Evolutionary conservation across 2,113 vertebrate species (phyloP).

Genomic region (Ploceus nigricollis): DNA sequence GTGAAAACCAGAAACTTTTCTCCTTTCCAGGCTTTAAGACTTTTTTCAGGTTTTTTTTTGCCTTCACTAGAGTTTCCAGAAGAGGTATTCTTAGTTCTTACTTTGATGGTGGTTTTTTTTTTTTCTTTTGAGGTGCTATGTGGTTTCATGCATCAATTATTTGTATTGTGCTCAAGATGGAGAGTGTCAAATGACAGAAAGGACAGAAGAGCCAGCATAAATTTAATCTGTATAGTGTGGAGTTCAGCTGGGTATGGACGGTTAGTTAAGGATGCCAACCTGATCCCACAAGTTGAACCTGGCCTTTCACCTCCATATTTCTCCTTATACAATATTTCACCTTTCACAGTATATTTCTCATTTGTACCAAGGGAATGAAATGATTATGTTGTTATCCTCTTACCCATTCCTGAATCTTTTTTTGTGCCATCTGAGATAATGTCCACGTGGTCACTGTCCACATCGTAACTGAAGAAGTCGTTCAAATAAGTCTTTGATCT

Average conservation of each 20-base stretch:
- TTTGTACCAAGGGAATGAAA: background rate
- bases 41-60: background rate
- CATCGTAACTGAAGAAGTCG: slow-evolving; percentile 98
- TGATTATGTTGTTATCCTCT: slow-evolving; percentile 7
- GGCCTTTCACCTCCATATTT: background rate
- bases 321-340: background rate
- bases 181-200: background rate
- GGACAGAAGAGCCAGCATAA: background rate
- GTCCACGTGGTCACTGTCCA: slow-evolving; percentile 95
- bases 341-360: background rate
- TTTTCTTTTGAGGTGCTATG: background rate
- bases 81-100: background rate
- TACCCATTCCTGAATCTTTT: slow-evolving; percentile 99
- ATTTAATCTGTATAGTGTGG: background rate
- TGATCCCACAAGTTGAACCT: background rate
- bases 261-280: background rate
- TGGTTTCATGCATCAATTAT: slow-evolving; percentile 42
- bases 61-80: background rate
- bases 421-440: slow-evolving; percentile 99
- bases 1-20: background rate
- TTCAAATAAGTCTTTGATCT: slow-evolving; percentile 98
- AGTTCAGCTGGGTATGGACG: background rate
- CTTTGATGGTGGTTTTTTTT: background rate
- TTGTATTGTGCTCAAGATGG: background rate
- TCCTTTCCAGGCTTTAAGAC: background rate